A percentile compares a stretch with the other conserved stretches of the same genome.
These are phyloP conservation scores for Psephotus haematonotus DNA, from an alignment of 2,113 vertebrate genomes.

Conservation along the genomic window DNA sequence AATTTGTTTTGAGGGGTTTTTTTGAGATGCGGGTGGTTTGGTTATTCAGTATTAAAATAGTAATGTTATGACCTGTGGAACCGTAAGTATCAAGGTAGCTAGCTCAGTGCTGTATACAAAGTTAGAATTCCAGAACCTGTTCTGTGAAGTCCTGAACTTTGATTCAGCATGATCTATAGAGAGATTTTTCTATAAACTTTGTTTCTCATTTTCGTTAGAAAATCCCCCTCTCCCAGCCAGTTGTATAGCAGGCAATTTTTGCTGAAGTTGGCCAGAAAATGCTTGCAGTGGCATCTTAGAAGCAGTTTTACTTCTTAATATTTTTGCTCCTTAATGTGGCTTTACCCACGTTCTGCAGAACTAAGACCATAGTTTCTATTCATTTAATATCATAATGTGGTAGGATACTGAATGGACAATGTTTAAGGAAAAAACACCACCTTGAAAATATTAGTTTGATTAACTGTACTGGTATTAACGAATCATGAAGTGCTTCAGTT, in stretches of 20 bases:
- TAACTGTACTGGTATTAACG: not conserved
- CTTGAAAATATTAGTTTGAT: not conserved
- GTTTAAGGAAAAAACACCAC: not conserved
- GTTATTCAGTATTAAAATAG: not conserved
- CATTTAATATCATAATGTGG: not conserved
- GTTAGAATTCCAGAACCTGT: not conserved
- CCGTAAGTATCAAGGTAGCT: not conserved
- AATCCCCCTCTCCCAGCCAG: not conserved
- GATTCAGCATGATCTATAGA: not conserved
- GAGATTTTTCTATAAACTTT: not conserved
- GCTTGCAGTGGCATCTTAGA: not conserved
- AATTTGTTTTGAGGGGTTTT: not conserved
- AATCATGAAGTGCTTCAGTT: not conserved
- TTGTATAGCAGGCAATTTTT: not conserved
- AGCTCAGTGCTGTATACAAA: not conserved
- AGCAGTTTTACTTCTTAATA: not conserved
- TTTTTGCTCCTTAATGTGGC: not conserved
- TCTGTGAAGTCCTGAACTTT: not conserved
- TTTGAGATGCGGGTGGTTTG: not conserved
- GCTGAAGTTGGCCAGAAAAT: not conserved
- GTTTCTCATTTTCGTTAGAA: not conserved
- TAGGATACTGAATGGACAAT: not conserved
- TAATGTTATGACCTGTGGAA: not conserved
- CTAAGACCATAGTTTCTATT: not conserved
- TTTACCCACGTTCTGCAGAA: not conserved